Percentiles rank a stretch among this genome's conserved stretches.
phyloP scores from a whole-genome alignment of 2,888 invertebrate species.

The Acleris laterana region DNA sequence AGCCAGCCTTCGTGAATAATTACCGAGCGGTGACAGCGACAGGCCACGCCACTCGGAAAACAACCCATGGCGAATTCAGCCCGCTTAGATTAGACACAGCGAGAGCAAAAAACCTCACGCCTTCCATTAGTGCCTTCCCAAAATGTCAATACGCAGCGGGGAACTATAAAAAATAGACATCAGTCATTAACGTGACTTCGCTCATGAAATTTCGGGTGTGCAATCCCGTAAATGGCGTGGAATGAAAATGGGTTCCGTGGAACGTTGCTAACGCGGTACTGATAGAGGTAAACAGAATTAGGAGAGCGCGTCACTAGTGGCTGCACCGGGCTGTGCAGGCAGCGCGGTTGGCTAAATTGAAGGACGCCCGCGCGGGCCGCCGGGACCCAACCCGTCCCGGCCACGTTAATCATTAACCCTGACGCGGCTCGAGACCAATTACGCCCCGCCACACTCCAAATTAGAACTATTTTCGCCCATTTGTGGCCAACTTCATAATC shows the following conservation, averaged over 20 bases:
- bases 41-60: conserved; percentile 71
- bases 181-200: conserved; percentile 37
- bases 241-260: conserved; percentile 21
- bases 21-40: conserved; percentile 76
- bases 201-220: conserved; percentile 22
- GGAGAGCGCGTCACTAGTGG: conserved; percentile 7
- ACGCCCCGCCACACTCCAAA: conserved; percentile 75
- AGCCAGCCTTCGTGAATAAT: conserved; percentile 76
- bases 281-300: conserved; percentile 20
- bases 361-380: conserved; percentile 56
- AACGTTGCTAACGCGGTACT: conserved; percentile 6
- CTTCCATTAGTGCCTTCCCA: conserved; percentile 78
- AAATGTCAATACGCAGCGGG: conserved; percentile 75
- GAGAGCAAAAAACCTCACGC: conserved; percentile 73
- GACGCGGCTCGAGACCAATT: conserved; percentile 77
- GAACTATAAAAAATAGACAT: conserved; percentile 35
- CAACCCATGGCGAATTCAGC: conserved; percentile 74
- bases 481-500: conserved; percentile 83
- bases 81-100: conserved; percentile 72
- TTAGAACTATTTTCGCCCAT: conserved; percentile 84
- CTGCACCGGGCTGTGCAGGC: conserved; percentile 23
- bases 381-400: conserved; percentile 56
- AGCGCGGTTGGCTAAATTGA: conserved; percentile 54
- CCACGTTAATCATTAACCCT: conserved; percentile 76
- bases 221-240: conserved; percentile 25